Conservation (phyloP, 2,888 invertebrate species). For the Hypena proboscidalis region DNA sequence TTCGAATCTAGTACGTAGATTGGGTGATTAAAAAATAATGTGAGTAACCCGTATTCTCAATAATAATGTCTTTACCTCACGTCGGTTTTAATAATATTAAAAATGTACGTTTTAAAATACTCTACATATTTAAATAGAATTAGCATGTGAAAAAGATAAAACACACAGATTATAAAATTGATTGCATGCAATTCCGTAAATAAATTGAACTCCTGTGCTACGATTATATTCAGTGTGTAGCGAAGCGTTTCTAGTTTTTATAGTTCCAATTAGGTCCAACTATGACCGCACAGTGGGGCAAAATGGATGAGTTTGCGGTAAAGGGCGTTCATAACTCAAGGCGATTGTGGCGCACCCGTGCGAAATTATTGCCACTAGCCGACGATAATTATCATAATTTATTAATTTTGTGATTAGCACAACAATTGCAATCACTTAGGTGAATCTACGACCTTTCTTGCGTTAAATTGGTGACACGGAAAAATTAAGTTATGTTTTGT, state of each 20-base stretch:
- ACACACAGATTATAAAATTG: background rate
- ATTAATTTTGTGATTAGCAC: conserved; percentile 44
- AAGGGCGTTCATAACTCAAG: conserved; percentile 44
- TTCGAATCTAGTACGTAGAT: no score
- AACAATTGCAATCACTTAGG: conserved; percentile 31
- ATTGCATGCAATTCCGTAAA: background rate
- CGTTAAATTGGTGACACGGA: conserved; percentile 31
- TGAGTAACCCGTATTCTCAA: no score
- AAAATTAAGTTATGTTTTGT: conserved; percentile 3
- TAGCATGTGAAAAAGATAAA: background rate
- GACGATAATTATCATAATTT: conserved; percentile 43
- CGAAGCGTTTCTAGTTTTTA: conserved; percentile 41
- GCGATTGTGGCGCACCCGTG: conserved; percentile 37
- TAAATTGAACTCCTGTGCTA: conserved; percentile 19
- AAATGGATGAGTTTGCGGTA: conserved; percentile 39
- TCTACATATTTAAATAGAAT: no score
- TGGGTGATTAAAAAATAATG: no score
- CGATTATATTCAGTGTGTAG: conserved; percentile 22
- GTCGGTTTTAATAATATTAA: no score
- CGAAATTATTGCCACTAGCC: conserved; percentile 34
- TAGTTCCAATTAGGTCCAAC: conserved; percentile 37
- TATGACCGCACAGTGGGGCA: conserved; percentile 35
- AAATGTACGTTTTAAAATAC: no score
- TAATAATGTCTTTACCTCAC: no score
- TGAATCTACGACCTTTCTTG: conserved; percentile 15